Evolutionary conservation across 2,113 vertebrate species (phyloP), one percentile per base, ranked within the genome.

Genomic region (Phrynosoma platyrhinos): DNA sequence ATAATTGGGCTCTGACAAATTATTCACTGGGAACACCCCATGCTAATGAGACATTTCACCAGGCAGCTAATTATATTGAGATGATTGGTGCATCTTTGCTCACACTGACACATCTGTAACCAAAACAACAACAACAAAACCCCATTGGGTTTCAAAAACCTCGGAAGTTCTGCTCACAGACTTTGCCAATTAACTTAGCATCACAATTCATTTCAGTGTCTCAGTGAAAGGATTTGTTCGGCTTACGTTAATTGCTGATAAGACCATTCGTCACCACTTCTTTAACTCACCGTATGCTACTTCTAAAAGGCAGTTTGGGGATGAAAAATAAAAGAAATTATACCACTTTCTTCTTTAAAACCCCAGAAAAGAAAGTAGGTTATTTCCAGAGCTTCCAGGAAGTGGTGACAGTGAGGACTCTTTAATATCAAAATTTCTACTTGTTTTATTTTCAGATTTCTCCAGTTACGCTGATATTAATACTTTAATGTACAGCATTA

Each of bases 21-120:
- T 93, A 88, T 90, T 87, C 87, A 91, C 88, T 52, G 92, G 71
- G 55, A 82, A 78, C 84, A 91, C 86, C 86, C 68, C 85, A 89
- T 0, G 9, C 85, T 94, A 96, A 94, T 84, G 93, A 96, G 95
- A 94, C 88, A 94, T 94, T 95, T 96, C 87, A 93, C 89, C 89
- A 94, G 79, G 88, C 85, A 93, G 92, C 94, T 94, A 92, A 94
- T 95, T 94, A 92, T 83, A 87, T 76, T 40, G 89, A 64, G 91
- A 92, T 84, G 83, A 91, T 92, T 80, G 92, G 62, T 78, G 40
- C 84, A 89, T 66, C 64, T 82, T 79, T 79, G 84, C 93, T 93
- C 87, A 84, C 20, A 79, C 89, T 93, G 88, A 86, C 91, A 93
- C 89, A 89, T 90, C 78, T 94, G 79, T 87, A 95, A 93, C 88